Evolutionary conservation across 37 sponge, comb jelly and placozoan species (phyloP).

Genomic region (Agelas oroides): DNA sequence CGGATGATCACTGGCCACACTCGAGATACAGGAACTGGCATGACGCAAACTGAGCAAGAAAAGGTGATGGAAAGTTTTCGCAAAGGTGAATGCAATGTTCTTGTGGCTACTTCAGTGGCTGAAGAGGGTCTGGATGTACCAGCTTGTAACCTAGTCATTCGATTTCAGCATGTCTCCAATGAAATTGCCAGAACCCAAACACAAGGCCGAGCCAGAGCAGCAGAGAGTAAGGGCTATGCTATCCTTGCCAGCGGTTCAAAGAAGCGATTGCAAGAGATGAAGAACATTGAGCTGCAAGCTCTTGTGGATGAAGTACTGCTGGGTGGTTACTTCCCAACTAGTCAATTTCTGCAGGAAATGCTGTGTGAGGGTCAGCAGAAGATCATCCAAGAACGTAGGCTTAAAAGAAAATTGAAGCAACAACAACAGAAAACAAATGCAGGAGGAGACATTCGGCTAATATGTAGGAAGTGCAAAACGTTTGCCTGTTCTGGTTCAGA

Average conservation of each 20-base stretch:
- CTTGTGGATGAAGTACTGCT: conserved; percentile 29
- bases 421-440: not conserved
- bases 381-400: not conserved
- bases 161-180: conserved; percentile 77
- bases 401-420: not conserved
- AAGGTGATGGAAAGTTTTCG: conserved; percentile 80
- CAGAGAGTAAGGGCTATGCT: conserved; percentile 30
- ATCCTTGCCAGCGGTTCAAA: conserved; percentile 33
- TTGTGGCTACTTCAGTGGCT: conserved; percentile 89
- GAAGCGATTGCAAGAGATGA: conserved; percentile 17
- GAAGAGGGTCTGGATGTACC: conserved; percentile 98
- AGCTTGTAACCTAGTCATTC: conserved; percentile 87
- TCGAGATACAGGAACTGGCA: conserved; percentile 44
- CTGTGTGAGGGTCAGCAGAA: not conserved
- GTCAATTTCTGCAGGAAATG: not conserved
- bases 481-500: conserved; percentile 67
- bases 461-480: conserved; percentile 63
- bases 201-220: conserved; percentile 79
- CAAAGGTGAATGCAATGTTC: conserved; percentile 72
- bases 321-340: conserved; percentile 3
- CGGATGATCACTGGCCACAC: conserved; percentile 55
- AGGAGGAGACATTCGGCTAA: conserved; percentile 22
- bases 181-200: conserved; percentile 80
- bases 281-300: conserved; percentile 20
- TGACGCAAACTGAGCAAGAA: conserved; percentile 71